phyloP scores from a whole-genome alignment of 1,140 invertebrate genomes.

The Tetragonula clypearis region DNA sequence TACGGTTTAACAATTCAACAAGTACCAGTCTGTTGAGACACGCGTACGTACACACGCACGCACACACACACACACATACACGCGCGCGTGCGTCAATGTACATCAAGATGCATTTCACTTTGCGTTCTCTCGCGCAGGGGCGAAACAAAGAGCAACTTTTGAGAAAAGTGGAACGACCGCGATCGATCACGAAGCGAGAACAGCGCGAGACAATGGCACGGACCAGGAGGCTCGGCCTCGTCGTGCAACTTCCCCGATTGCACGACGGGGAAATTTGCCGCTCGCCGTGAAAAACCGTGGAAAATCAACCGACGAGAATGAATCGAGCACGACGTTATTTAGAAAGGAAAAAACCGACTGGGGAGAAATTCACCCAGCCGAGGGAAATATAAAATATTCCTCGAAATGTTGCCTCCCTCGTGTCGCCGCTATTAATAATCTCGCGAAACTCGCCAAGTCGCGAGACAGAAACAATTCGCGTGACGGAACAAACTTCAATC shows the following conservation, averaged over 20 bases:
- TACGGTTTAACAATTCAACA: conserved; percentile 13
- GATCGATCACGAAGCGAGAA: conserved; percentile 28
- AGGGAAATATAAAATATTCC: not conserved
- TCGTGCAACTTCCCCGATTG: not conserved
- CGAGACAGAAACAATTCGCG: too few species aligned
- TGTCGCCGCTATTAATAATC: not conserved
- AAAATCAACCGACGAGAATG: conserved; percentile 11
- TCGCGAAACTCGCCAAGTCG: not conserved
- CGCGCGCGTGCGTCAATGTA: not conserved
- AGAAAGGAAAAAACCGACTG: not conserved
- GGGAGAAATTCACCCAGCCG: not conserved
- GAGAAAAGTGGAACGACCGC: conserved; percentile 28
- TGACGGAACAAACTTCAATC: not conserved
- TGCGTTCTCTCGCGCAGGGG: not conserved
- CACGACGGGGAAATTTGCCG: not conserved
- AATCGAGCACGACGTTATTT: conserved; percentile 11
- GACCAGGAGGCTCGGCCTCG: not conserved
- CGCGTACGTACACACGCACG: not conserved
- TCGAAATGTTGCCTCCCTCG: not conserved
- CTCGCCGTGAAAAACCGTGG: not conserved
- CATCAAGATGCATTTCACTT: conserved; percentile 3
- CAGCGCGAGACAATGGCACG: conserved; percentile 20
- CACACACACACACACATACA: too few species aligned
- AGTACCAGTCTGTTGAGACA: conserved; percentile 7
- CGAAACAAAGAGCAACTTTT: conserved; percentile 24